Conservation (phyloP, 64 coral and sea anemone genomes). For the Astreopora myriophthalma region DNA sequence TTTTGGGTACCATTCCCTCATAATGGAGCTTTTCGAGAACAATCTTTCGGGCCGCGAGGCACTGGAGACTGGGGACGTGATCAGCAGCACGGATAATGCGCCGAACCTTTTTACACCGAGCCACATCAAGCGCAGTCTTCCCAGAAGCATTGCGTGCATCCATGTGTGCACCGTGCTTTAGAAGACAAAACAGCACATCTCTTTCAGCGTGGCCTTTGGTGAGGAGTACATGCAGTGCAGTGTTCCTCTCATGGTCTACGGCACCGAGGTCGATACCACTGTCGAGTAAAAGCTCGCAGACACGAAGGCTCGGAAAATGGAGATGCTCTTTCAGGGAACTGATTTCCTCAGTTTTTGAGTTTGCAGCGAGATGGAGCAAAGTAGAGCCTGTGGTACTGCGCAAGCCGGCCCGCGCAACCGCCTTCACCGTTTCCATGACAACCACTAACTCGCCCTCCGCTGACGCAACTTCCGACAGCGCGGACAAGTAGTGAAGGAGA, state of each 20-base stretch:
- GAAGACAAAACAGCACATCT: conserved; percentile 61
- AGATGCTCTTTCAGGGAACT: conserved; percentile 91
- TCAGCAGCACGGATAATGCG: conserved; percentile 61
- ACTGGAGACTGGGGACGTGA: conserved; percentile 66
- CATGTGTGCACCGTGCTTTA: conserved; percentile 70
- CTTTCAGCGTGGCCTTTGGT: conserved; percentile 86
- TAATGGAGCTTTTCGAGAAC: conserved; percentile 38
- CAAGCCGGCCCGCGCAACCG: conserved; percentile 68
- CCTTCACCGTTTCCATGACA: conserved; percentile 40
- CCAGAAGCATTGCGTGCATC: conserved; percentile 75
- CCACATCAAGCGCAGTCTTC: conserved; percentile 68
- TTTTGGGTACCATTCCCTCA: conserved; percentile 65
- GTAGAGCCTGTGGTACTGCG: conserved; percentile 67
- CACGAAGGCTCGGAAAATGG: conserved; percentile 76
- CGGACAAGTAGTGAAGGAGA: conserved; percentile 82
- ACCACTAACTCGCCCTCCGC: conserved; percentile 18
- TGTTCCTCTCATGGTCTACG: conserved; percentile 67
- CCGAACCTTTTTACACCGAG: conserved; percentile 67
- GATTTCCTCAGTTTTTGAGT: conserved; percentile 79
- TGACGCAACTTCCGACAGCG: conserved; percentile 65
- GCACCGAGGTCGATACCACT: conserved; percentile 65
- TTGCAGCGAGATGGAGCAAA: conserved; percentile 68
- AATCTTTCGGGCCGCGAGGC: conserved; percentile 58
- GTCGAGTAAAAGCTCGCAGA: conserved; percentile 74
- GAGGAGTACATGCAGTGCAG: conserved; percentile 75